Base-by-base conservation (phyloP, 35 echinoderm and acorn worm species). In the Anneissia japonica region DNA sequence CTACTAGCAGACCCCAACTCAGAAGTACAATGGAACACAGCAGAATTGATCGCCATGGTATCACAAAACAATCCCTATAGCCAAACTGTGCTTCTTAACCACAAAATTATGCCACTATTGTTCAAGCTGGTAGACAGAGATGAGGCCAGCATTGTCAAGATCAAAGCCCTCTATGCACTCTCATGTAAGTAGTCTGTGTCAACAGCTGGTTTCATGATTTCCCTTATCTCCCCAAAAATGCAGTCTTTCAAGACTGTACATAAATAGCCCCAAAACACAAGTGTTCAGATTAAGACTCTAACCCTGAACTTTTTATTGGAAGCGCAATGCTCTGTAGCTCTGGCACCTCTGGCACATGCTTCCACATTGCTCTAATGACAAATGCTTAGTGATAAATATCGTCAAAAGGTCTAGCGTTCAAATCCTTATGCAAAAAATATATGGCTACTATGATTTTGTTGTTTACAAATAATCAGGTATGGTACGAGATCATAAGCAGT, bases 141-240 rank as follows among this genome's bases (percentile, higher is more conserved):
- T 87, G 38, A 77, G 13, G 83, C 88, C 0, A 39, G 91, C 11
- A 74, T 43, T 13, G 89, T 93, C 0, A 91, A 76, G 74, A 37
- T 99, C 41, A 99, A 99, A 72, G 91, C 92, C 4, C 39, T 99
- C 1, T 99, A 94, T 85, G 96, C 96, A 16, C 37, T 99, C 31
- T 99, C 96, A 46, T 99, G 96, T 99, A 88, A 91, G 96, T 94
- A 43, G 16, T 75, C 3, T 77, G 32, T 77, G 72, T 76, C 21
- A 38, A 37, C 75, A 77, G 31, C 3, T 17, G 36, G 73, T 34
- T 6, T 38, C 26, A 39, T 31, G 34, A 30, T 73, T 74, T 32
- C 46, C 33, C 28, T 0, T 31, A 4, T 31, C 10, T 34, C 32
- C 29, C 0, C 41, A 12, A 31, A 35, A 23, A 74, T 19, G 0